Conservation (phyloP, 2,888 invertebrate species). For the Ceratothoa steindachneri region DNA sequence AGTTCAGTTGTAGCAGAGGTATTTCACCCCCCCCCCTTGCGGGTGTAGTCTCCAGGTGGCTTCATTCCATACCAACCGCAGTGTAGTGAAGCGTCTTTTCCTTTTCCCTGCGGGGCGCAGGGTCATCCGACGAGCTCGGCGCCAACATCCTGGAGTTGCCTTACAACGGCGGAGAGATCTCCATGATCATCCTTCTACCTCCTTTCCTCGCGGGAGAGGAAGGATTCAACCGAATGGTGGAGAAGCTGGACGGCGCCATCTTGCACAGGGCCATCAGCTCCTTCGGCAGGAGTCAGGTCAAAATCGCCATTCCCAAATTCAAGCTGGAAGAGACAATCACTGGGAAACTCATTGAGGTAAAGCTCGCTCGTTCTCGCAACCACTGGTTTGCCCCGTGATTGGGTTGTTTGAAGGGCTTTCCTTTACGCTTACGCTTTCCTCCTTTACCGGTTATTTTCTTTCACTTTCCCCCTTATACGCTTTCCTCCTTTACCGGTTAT, state of each 20-base stretch:
- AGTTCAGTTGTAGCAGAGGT: no score
- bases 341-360: slow-evolving; percentile 57
- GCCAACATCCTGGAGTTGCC: slow-evolving; percentile 50
- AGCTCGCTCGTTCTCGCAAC: no score
- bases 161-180: slow-evolving; percentile 49
- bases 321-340: slow-evolving; percentile 35
- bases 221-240: slow-evolving; percentile 40
- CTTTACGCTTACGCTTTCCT: no score
- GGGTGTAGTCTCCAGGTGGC: no score
- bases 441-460: no score
- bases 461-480: no score
- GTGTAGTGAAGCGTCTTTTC: no score
- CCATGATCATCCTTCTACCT: slow-evolving; percentile 50
- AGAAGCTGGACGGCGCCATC: slow-evolving; percentile 27
- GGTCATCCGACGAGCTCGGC: slow-evolving; percentile 45
- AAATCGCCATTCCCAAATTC: slow-evolving; percentile 48
- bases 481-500: no score
- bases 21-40: no score
- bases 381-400: no score
- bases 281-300: slow-evolving; percentile 40
- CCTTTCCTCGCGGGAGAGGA: slow-evolving; percentile 48
- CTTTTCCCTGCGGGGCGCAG: slow-evolving; percentile 49
- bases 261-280: slow-evolving; percentile 32
- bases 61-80: no score
- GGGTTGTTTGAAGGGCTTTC: no score